Base-by-base conservation (phyloP, 1,140 invertebrate genomes). In the Aphelinus certus region DNA sequence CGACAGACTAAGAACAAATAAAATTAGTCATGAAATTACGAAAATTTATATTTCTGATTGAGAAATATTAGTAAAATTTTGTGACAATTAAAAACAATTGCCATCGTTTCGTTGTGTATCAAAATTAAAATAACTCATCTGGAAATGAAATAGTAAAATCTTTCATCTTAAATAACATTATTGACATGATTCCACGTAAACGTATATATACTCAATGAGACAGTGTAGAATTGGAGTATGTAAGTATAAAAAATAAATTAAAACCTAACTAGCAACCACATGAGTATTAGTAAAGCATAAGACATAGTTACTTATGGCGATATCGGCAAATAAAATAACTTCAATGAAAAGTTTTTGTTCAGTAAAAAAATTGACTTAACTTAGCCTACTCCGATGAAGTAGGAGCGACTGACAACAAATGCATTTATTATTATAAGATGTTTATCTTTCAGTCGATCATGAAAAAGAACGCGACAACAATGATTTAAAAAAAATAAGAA, bases 211-310 rank as follows among this genome's bases (percentile, higher is more conserved):
- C 26, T 26, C 26, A 26, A 26, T 26, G 26, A 26, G 26, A 26
- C 26, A 26, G 26, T 26, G 26, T 26, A 26, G 26, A 26, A 26
- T 26, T 26, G 26, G 26, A 26, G 26, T 26, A 26, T 26, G 26
- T 26, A 26, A 53, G 4, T 6, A 53, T 73, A 76, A 73, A 76
- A 79, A 66, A 65, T 70, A 43, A 1, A 70, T 64, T 63, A 47
- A 72, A 72, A 78, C 66, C 78, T 81, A 82, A 65, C 79, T 77
- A 78, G 81, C 80, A 81, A 82, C 80, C 79, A 77, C 77, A 77
- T 82, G 82, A 83, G 82, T 83, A 83, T 83, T 79, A 83, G 78
- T 78, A 76, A 82, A 83, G 81, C 81, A 78, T 79, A 79, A 68
- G 80, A 80, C 70, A 81, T 80, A 78, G 53, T 72, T 56, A 46